Evolutionary conservation across 2,888 invertebrate genomes (phyloP).

Genomic region (Eristalis tenax): DNA sequence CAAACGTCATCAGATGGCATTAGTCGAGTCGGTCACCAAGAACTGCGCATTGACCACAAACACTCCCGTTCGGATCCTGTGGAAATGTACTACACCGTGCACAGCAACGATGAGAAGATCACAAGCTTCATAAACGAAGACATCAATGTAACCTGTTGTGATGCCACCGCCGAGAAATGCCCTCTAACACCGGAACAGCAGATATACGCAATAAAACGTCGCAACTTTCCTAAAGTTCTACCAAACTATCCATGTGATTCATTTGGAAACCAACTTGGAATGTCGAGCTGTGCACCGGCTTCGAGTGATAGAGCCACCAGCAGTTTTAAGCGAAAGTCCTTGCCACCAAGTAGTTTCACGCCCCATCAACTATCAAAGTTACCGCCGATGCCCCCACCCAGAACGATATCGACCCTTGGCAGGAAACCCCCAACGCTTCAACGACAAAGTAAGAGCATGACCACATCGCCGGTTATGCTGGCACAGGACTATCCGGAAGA

Average conservation of each 20-base stretch:
- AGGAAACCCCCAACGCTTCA: constrained; percentile 78
- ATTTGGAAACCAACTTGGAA: constrained; percentile 58
- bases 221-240: constrained; percentile 92
- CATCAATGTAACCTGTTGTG: constrained; percentile 89
- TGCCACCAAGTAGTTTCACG: constrained; percentile 83
- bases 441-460: constrained; percentile 80
- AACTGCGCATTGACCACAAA: constrained; percentile 83
- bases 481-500: constrained; percentile 81
- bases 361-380: constrained; percentile 79
- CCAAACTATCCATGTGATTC: constrained; percentile 83
- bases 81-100: constrained; percentile 81
- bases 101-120: constrained; percentile 81
- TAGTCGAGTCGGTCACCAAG: not conserved
- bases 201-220: constrained; percentile 86
- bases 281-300: constrained; percentile 38
- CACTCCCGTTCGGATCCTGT: constrained; percentile 88
- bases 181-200: constrained; percentile 87
- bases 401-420: constrained; percentile 87
- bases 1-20: constrained; percentile 75
- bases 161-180: constrained; percentile 81
- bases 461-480: constrained; percentile 81
- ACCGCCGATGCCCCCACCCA: constrained; percentile 89
- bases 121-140: constrained; percentile 79
- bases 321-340: constrained; percentile 84
- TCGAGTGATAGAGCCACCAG: constrained; percentile 74